These are phyloP conservation scores for Alethe castanea DNA, from an alignment of 2,113 vertebrate species.

Conservation along the genomic window DNA sequence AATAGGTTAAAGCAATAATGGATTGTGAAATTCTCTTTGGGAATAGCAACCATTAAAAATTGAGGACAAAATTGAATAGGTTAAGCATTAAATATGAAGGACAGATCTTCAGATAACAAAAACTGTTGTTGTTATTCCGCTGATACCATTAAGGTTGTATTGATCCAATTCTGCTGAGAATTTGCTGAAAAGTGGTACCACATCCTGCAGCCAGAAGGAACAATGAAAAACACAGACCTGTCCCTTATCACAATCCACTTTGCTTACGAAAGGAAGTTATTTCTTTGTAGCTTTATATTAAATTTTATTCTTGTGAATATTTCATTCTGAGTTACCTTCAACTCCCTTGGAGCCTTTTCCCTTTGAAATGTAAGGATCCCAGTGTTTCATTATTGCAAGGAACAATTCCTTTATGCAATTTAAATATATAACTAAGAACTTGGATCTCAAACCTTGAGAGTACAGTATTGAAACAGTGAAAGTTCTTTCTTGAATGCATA, in stretches of 20 bases:
- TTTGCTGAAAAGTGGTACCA: neutral
- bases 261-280: neutral
- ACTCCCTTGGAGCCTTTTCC: neutral
- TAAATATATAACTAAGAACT: neutral
- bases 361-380: neutral
- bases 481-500: neutral
- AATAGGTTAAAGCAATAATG: neutral
- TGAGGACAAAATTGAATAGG: neutral
- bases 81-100: neutral
- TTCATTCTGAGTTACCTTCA: neutral
- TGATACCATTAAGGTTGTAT: neutral
- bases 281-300: constrained; percentile 7
- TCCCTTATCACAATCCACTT: neutral
- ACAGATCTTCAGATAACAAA: neutral
- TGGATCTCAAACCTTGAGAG: neutral
- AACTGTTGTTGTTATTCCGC: neutral
- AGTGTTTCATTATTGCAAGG: neutral
- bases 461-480: neutral
- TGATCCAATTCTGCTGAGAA: neutral
- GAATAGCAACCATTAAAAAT: neutral
- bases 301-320: neutral
- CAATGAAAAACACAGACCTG: neutral
- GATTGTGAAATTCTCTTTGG: neutral
- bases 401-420: neutral
- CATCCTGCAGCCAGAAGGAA: neutral